Conservation (phyloP, 2,797 vertebrate genomes). For the Gymnopithys bicolor region DNA sequence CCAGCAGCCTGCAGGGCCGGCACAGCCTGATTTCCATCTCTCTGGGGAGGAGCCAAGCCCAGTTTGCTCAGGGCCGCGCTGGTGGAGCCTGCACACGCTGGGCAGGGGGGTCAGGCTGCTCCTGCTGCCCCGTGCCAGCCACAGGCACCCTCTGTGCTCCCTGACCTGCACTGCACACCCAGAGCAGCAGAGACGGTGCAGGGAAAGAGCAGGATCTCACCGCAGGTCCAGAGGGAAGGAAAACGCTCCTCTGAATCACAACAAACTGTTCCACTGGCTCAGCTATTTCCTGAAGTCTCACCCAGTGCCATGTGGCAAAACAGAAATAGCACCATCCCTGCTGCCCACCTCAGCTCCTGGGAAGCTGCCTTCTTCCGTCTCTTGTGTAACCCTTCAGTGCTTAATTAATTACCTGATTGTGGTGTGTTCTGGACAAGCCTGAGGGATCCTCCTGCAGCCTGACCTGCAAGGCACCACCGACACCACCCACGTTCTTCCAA, state of each 20-base stretch:
- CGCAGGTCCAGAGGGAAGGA: neutral
- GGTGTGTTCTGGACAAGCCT: neutral
- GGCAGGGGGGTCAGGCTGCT: too few relatives aligned
- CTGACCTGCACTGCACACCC: neutral
- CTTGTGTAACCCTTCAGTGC: neutral
- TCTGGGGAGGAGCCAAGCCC: neutral
- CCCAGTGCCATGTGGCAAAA: neutral
- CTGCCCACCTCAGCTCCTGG: neutral
- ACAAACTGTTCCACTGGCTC: neutral
- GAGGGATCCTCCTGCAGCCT: neutral
- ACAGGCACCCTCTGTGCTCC: rapidly evolving
- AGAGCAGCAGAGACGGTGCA: neutral
- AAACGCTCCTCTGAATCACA: neutral
- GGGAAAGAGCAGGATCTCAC: neutral
- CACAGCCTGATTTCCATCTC: neutral
- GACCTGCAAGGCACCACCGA: neutral
- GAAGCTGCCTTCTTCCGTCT: neutral
- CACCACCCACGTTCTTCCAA: neutral
- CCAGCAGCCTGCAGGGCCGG: neutral
- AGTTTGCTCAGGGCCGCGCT: neutral
- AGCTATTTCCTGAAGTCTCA: neutral
- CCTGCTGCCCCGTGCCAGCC: neutral
- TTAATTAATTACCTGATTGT: neutral
- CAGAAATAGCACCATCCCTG: neutral
- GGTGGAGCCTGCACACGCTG: neutral